Conservation (phyloP, 2,888 invertebrate species). For the Lasioglossum lativentre region DNA sequence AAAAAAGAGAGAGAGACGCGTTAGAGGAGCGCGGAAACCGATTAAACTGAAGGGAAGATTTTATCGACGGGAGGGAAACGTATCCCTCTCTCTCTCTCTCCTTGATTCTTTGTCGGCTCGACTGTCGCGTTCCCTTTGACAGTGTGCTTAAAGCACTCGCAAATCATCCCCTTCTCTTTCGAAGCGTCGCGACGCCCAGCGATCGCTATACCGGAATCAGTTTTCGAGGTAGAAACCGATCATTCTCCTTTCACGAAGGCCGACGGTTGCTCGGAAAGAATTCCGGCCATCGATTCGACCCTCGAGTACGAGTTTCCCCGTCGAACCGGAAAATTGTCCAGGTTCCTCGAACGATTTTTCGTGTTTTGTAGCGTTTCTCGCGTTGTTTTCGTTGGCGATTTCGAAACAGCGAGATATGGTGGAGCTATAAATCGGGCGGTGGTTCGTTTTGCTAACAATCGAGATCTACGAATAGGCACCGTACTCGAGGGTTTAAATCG, state of each 20-base stretch:
- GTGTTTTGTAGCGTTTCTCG: background rate
- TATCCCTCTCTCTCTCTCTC: background rate
- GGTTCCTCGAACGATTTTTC: background rate
- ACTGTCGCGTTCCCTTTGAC: conserved; percentile 17
- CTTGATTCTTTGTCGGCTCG: conserved; percentile 12
- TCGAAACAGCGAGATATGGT: background rate
- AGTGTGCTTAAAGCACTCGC: background rate
- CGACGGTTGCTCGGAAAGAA: conserved; percentile 12
- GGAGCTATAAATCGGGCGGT: background rate
- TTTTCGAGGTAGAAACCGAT: background rate
- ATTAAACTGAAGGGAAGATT: conserved; percentile 5
- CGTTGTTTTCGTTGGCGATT: background rate
- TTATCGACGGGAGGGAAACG: background rate
- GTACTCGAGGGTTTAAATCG: conserved; percentile 44
- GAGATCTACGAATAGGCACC: conserved; percentile 5
- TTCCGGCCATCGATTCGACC: background rate
- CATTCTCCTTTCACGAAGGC: background rate
- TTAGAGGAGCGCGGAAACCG: conserved; percentile 18
- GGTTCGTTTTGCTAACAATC: background rate
- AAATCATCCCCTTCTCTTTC: conserved; percentile 29
- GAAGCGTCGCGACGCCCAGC: conserved; percentile 1
- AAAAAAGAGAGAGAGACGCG: background rate
- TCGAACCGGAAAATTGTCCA: background rate
- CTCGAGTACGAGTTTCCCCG: conserved; percentile 13
- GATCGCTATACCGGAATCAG: background rate